Base-by-base conservation (phyloP, 2,113 vertebrate species). In the Polypterus bichir region DNA sequence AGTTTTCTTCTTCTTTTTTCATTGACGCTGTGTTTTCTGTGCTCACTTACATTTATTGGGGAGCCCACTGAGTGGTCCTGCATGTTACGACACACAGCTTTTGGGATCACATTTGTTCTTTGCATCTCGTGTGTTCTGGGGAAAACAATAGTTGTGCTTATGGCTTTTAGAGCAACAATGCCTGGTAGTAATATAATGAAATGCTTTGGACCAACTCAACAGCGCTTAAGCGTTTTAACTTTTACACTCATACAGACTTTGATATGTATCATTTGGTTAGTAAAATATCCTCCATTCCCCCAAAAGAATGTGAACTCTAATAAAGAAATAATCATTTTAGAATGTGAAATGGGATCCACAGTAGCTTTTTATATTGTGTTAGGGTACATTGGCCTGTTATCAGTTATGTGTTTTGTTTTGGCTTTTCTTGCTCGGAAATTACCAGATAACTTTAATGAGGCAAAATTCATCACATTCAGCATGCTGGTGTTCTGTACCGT, bases 91-190 rank as follows among this genome's bases (percentile, higher is more conserved):
- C 56, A 58, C 56, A 58, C 56, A 44, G 56, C 56, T 8, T 58
- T 58, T 58, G 56, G 56, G 4, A 58, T 58, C 56, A 58, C 56
- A 45, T 58, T 58, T 58, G 56, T 58, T 45, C 56, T 58, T 27
- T 58, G 56, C 56, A 58, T 58, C 56, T 58, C 56, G 44, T 58
- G 56, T 58, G 56, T 58, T 58, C 56, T 58, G 56, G 56, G 56
- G 27, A 58, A 58, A 58, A 58, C 56, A 58, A 58, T 58, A 45
- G 56, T 58, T n/a, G 56, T 58, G 56, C 46, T 58, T 45, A 58
- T 58, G 56, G 56, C 56, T 7, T 58, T 58, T 45, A 58, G 56
- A 44, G 56, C 56, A 45, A 58, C 56, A 58, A 27, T 58, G 3
- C 56, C 56, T 27, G 56, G 56, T 44, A 44, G 9, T 58, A 58